Base-by-base conservation (phyloP, 2,113 vertebrate species). In the Conger conger region DNA sequence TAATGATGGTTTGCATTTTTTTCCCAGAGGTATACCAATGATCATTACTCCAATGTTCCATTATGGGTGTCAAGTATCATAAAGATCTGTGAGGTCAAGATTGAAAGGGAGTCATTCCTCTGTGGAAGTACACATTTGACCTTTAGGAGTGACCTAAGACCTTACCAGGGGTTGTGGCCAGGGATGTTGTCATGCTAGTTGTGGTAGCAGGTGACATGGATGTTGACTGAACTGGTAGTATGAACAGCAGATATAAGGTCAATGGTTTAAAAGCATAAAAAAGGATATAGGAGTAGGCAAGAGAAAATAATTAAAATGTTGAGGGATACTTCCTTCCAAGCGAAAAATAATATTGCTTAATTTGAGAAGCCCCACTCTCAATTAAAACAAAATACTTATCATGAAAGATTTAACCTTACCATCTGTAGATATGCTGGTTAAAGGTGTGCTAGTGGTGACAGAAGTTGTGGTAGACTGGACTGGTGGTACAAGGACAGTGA, bases 391-490 rank as follows among this genome's bases (percentile, higher is more conserved):
- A 37, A 27, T 20, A n/a, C 35, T 68, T 83, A 73, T 73, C 68
- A 33, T 13, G 68, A 73, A 50, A 84, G 73, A 57, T 40, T 38
- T 81, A 82, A 80, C 82, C 92, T 93, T 92, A 92, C 91, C 92
- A 84, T 89, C 79, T 35, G 78, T 83, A 38, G 15, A 84, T 87
- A 50, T 86, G 88, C 88, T 35, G 35, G 88, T 90, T 91, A 92
- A 86, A 88, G 85, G 82, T 89, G 91, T 91, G 91, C 88, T 90
- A 91, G 86, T 73, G 60, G 89, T 85, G 40, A 89, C n/a, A 80
- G 89, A n/a, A 86, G 88, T 82, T 88, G 87, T 88, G 87, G 89
- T 16, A 84, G 90, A 80, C 45, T 86, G 86, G 86, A 90, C 93
- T 93, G 88, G 87, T 83, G 87, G 87, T 86, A 50, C 45, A 84